A percentile compares a stretch with the other conserved stretches of the same genome.
These are phyloP conservation scores for Odontocolon sp. DNA, from an alignment of 2,888 invertebrate genomes.

Conservation along the genomic window DNA sequence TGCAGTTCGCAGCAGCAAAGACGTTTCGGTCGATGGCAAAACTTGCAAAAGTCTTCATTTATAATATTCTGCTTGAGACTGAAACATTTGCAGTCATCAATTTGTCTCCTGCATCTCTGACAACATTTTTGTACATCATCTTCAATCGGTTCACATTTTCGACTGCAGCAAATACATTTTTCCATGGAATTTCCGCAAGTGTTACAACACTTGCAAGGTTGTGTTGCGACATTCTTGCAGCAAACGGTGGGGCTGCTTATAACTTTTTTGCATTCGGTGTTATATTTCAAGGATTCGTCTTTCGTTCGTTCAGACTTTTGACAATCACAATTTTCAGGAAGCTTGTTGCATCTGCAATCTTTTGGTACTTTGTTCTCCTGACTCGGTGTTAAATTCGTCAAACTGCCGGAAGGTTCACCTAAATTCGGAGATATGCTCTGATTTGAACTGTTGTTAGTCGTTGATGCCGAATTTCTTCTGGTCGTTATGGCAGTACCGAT, in stretches of 20 bases:
- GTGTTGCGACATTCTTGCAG: slow-evolving; percentile 13
- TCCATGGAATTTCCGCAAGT: slow-evolving; percentile 7
- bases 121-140: slow-evolving; percentile 30
- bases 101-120: slow-evolving; percentile 23
- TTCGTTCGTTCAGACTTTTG: slow-evolving; percentile 4
- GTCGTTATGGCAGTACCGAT: slow-evolving; percentile 40
- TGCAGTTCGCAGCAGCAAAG: slow-evolving; percentile 23
- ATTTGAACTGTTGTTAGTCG: background rate
- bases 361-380: background rate
- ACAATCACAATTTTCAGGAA: slow-evolving; percentile 4
- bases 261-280: background rate
- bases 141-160: background rate
- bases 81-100: slow-evolving; percentile 48
- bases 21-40: background rate
- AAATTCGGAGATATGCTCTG: background rate
- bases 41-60: slow-evolving; percentile 11
- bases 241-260: background rate
- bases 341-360: slow-evolving; percentile 21
- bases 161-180: background rate
- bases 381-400: background rate
- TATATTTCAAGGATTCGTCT: slow-evolving; percentile 22
- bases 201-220: background rate
- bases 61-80: background rate
- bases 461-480: slow-evolving; percentile 27
- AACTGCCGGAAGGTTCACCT: background rate